Evolutionary conservation across 2,797 vertebrate genomes (phyloP).

Genomic region (Lithobates pipiens): DNA sequence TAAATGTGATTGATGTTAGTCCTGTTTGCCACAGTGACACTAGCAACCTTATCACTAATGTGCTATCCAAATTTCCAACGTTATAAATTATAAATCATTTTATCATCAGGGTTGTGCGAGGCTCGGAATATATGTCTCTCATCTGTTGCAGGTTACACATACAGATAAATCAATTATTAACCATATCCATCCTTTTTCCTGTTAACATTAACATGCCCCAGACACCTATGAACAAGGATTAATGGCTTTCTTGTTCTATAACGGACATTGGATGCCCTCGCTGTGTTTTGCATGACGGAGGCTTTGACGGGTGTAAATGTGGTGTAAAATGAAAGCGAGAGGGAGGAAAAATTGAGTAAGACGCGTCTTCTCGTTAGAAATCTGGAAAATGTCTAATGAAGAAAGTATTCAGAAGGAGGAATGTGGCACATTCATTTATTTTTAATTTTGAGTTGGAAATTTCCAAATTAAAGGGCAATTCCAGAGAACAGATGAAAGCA

Average conservation of each 20-base stretch:
- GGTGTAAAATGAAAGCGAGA: neutral
- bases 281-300: slow-evolving; percentile 9
- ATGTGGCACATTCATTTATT: neutral
- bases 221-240: slow-evolving; percentile 52
- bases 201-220: slow-evolving; percentile 46
- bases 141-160: slow-evolving; percentile 45
- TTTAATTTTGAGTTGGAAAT: too few species aligned
- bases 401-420: too few species aligned
- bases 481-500: too few species aligned
- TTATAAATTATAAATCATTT: slow-evolving; percentile 57
- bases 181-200: slow-evolving; percentile 43
- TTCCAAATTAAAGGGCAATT: too few species aligned
- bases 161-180: slow-evolving; percentile 61
- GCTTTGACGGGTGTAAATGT: slow-evolving; percentile 20
- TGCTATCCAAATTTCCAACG: slow-evolving; percentile 51
- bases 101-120: slow-evolving; percentile 14
- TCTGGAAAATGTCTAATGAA: neutral
- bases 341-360: neutral
- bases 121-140: slow-evolving; percentile 37
- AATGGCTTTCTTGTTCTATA: slow-evolving; percentile 44
- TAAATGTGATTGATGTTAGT: slow-evolving; percentile 55
- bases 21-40: slow-evolving; percentile 46
- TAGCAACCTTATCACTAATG: slow-evolving; percentile 48
- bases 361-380: neutral
- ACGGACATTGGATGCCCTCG: slow-evolving; percentile 43